phyloP scores from a whole-genome alignment of 1,140 invertebrate species.

The Zaprionus tsacasi region DNA sequence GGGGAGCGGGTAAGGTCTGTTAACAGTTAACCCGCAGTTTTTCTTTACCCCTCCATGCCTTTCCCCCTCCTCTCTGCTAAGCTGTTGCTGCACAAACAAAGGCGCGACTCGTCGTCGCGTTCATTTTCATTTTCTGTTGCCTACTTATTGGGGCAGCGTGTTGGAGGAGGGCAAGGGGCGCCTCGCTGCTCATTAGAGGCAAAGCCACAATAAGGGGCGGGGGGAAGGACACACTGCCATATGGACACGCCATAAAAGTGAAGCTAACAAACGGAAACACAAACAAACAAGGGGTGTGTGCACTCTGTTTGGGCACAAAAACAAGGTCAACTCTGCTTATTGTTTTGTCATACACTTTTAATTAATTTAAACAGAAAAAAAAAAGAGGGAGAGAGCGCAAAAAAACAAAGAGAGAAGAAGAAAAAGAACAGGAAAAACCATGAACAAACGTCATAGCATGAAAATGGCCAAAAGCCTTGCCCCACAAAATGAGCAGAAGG shows the following conservation, averaged over 20 bases:
- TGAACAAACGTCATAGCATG: constrained; percentile 35
- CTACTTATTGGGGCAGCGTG: constrained; percentile 58
- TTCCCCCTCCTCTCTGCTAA: no score
- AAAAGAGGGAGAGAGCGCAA: not conserved
- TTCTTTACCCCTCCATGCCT: not conserved
- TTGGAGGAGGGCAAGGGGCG: not conserved
- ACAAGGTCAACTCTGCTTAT: constrained; percentile 69
- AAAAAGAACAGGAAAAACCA: constrained; percentile 15
- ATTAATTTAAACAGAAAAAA: constrained; percentile 74
- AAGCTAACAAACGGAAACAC: constrained; percentile 33
- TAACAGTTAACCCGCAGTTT: constrained; percentile 19
- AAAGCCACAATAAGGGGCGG: constrained; percentile 6
- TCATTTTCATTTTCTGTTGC: constrained; percentile 47
- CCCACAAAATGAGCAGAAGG: constrained; percentile 48
- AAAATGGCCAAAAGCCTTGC: constrained; percentile 47
- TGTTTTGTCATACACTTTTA: constrained; percentile 73
- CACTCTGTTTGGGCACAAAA: constrained; percentile 12
- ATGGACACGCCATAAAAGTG: constrained; percentile 52
- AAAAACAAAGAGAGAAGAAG: constrained; percentile 13
- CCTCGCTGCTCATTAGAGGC: constrained; percentile 49
- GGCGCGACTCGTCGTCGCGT: constrained; percentile 20
- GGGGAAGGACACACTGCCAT: constrained; percentile 14
- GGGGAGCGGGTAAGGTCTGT: not conserved
- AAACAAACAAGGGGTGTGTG: constrained; percentile 3
- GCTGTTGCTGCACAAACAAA: constrained; percentile 50